Evolutionary conservation across 1,140 invertebrate genomes (phyloP), one percentile per base, ranked within the genome.

Genomic region (Papilio polyxenes): DNA sequence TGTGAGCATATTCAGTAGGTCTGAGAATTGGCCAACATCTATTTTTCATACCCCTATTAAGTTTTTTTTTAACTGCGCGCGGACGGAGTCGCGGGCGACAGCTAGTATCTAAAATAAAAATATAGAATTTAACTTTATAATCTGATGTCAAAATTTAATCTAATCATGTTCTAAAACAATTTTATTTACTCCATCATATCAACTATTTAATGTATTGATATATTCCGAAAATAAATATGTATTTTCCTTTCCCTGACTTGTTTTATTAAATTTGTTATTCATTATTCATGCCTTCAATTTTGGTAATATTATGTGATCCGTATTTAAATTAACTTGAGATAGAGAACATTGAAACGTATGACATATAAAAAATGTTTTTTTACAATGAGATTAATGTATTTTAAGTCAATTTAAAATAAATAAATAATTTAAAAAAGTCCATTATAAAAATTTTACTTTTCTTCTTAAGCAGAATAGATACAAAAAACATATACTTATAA

Each of bases 151-250:
- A 56, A 13, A 9, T 20, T 20, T 20, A 44, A 44, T 59, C 17
- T 20, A 8, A 20, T 44, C 9, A 59, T 59, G 6, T 59, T 59
- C 9, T 9, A 20, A 20, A n/a, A 6, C 20, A 10, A 20, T 59
- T 56, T 4, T 15, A 2, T 51, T 5, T 53, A 53, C 15, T 53
- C 17, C 15, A 53, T 53, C 5, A 5, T 17, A 53, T 53, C 51
- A 53, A 17, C 15, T 53, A 53, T 53, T 53, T 53, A 53, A 53
- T 59, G 8, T 59, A 20, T 59, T 59, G 7, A 59, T 20, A 20
- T 59, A 59, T 59, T 59, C 56, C 56, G 8, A 59, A 59, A 59
- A 59, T 59, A 59, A n/a, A 59, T 59, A 17, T 59, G 56, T 59
- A 59, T 59, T 59, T 59, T 4, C 13, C 49, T 59, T 59, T 20